phyloP scores from a whole-genome alignment of 92 coral and sea anemone species.

The Phenganax marumi region DNA sequence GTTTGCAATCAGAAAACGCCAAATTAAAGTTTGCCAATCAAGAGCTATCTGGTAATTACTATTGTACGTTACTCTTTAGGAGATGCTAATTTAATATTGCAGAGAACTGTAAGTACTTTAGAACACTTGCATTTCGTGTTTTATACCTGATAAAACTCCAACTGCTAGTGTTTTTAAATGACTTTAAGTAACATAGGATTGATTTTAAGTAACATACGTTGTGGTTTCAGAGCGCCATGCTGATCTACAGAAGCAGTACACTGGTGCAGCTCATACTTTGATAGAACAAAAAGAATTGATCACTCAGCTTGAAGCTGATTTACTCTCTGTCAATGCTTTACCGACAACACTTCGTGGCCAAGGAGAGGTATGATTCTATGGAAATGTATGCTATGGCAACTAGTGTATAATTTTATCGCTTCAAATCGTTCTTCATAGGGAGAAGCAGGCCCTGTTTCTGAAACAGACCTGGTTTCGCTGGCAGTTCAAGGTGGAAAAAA shows the following conservation, averaged over 20 bases:
- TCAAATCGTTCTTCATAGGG: slow-evolving; percentile 55
- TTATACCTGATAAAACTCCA: no score
- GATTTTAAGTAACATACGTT: not conserved
- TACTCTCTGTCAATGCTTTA: slow-evolving; percentile 92
- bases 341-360: slow-evolving; percentile 93
- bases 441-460: slow-evolving; percentile 92
- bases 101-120: no score
- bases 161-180: not conserved
- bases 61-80: not conserved
- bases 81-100: no score
- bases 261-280: slow-evolving; percentile 80
- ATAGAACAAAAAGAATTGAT: slow-evolving; percentile 91
- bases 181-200: not conserved
- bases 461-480: slow-evolving; percentile 82
- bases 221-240: slow-evolving; percentile 64
- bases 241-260: slow-evolving; percentile 77
- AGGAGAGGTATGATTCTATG: slow-evolving; percentile 69
- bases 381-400: not conserved
- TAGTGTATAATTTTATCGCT: not conserved
- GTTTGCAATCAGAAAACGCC: slow-evolving; percentile 90
- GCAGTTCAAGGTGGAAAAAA: slow-evolving; percentile 76
- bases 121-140: no score
- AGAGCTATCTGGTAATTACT: slow-evolving; percentile 67
- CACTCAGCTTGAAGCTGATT: slow-evolving; percentile 83
- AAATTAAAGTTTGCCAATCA: slow-evolving; percentile 83